phyloP scores from a whole-genome alignment of 2,888 invertebrate genomes.

The Lacanobia wlatinum region DNA sequence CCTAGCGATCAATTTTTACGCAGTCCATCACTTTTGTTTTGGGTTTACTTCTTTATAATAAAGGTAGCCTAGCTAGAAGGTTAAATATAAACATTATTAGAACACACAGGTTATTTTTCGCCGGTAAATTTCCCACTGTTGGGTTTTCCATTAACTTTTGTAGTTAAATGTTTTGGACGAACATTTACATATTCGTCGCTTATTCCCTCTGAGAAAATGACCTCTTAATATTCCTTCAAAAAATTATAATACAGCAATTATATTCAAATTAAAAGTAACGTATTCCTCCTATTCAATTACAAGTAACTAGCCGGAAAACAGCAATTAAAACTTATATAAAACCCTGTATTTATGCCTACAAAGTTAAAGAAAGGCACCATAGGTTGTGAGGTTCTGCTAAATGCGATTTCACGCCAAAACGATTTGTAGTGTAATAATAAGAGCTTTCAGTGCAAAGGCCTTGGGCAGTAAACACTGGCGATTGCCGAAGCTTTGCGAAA shows the following conservation, averaged over 20 bases:
- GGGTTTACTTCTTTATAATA: too few species aligned
- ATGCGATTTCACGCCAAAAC: slow-evolving; percentile 68
- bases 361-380: slow-evolving; percentile 49
- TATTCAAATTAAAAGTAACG: slow-evolving; percentile 28
- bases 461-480: slow-evolving; percentile 78
- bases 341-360: slow-evolving; percentile 13
- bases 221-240: not conserved
- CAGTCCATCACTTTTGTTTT: too few species aligned
- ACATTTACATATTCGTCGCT: not conserved
- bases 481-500: slow-evolving; percentile 72
- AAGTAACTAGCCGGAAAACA: slow-evolving; percentile 11
- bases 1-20: too few species aligned
- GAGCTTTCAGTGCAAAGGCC: slow-evolving; percentile 78
- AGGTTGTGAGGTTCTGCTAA: slow-evolving; percentile 58
- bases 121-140: too few species aligned
- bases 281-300: slow-evolving; percentile 7
- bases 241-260: slow-evolving; percentile 6
- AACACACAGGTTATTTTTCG: too few species aligned
- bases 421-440: slow-evolving; percentile 72
- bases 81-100: too few species aligned
- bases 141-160: too few species aligned
- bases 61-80: too few species aligned
- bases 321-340: slow-evolving; percentile 17
- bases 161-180: not conserved
- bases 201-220: not conserved